Conservation (phyloP, 2,113 vertebrate genomes). For the Xiphophorus maculatus region DNA sequence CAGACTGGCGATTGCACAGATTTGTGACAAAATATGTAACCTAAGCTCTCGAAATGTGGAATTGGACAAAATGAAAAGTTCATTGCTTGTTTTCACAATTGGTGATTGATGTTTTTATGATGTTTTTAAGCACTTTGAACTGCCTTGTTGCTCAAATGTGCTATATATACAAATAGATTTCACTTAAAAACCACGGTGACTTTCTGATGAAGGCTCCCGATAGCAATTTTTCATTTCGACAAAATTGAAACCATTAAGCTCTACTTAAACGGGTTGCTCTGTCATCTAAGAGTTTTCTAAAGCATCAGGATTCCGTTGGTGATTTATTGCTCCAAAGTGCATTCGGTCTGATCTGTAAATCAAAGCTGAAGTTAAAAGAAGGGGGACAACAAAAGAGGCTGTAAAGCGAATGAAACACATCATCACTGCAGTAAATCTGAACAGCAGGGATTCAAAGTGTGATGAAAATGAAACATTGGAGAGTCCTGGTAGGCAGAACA, state of each 20-base stretch:
- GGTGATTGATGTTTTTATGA: too few species aligned
- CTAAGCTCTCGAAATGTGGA: neutral
- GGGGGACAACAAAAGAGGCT: neutral
- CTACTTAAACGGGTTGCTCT: neutral
- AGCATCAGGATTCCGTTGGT: too few species aligned
- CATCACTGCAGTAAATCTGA: neutral
- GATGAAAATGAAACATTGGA: neutral
- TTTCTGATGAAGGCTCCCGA: neutral
- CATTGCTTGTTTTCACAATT: too few species aligned
- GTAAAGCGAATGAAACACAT: constrained; percentile 6
- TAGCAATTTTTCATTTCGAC: neutral
- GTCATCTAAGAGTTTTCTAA: neutral
- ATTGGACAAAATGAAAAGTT: too few species aligned
- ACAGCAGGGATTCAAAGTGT: constrained; percentile 12
- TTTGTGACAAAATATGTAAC: too few species aligned
- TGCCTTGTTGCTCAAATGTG: too few species aligned
- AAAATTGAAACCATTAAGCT: neutral
- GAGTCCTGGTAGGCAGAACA: constrained; percentile 1
- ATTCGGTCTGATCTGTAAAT: neutral
- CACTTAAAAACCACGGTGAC: neutral
- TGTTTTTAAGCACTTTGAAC: too few species aligned
- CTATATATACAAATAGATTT: too few species aligned
- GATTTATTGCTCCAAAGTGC: neutral
- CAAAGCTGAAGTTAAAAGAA: neutral
- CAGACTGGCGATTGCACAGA: too few species aligned